A percentile compares a stretch with the other conserved stretches of the same genome.
Conservation (phyloP, 2,113 vertebrate genomes). For the Nansenia antarctica region DNA sequence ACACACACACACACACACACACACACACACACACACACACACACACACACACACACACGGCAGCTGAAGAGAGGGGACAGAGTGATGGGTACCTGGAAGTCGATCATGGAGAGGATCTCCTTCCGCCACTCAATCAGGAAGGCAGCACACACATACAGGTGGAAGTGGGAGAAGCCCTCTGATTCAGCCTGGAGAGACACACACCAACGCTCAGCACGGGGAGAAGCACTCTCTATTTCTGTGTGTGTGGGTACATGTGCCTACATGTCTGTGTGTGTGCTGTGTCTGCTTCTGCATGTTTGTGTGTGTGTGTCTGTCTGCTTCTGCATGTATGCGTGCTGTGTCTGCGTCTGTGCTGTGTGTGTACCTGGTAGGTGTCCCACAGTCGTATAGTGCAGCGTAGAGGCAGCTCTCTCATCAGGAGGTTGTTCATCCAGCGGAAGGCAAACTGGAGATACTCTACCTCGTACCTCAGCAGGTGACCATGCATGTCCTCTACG, state of each 20-base stretch:
- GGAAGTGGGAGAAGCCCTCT: conserved; percentile 94
- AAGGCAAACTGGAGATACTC: conserved; percentile 94
- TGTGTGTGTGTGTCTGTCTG: conserved; percentile 2
- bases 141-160: conserved; percentile 92
- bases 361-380: conserved; percentile 76
- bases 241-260: neutral
- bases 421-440: conserved; percentile 81
- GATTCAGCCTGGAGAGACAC: conserved; percentile 81
- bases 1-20: no score
- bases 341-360: neutral
- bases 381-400: conserved; percentile 92
- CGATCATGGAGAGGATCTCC: conserved; percentile 92
- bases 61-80: neutral
- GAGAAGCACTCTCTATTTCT: neutral
- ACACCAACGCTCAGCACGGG: neutral
- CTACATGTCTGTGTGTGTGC: neutral
- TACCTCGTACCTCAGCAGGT: conserved; percentile 90
- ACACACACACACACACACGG: no score
- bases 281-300: neutral
- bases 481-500: conserved; percentile 88
- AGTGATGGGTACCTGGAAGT: conserved; percentile 84
- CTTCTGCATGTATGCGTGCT: neutral
- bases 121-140: conserved; percentile 95
- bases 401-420: conserved; percentile 90
- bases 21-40: no score